A percentile compares a stretch with the other conserved stretches of the same genome.
Conservation (phyloP, 2,113 vertebrate species). For the Limnothrissa miodon region DNA sequence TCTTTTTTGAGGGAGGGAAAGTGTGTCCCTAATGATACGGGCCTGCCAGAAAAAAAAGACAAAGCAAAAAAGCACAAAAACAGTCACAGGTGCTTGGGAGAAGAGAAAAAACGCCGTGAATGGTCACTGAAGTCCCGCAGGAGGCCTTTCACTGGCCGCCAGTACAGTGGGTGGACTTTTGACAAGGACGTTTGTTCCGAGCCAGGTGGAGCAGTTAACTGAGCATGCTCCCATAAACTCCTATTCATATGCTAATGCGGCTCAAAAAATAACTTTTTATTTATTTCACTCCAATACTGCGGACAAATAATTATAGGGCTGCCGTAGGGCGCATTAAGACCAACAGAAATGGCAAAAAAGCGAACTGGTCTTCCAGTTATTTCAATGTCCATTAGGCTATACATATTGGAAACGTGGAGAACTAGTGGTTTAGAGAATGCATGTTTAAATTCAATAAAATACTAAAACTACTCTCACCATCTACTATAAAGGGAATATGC, state of each 20-base stretch:
- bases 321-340: constrained; percentile 42
- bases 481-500: not conserved
- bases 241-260: constrained; percentile 77
- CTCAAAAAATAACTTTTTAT: constrained; percentile 72
- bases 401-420: not conserved
- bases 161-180: constrained; percentile 77
- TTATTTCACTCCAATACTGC: constrained; percentile 42
- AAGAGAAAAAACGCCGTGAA: constrained; percentile 74
- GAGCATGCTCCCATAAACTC: constrained; percentile 74
- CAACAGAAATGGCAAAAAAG: constrained; percentile 32
- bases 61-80: constrained; percentile 74
- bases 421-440: not conserved
- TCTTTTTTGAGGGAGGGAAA: constrained; percentile 68
- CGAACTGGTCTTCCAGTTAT: not conserved
- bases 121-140: constrained; percentile 75
- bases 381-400: not conserved
- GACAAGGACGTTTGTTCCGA: constrained; percentile 75
- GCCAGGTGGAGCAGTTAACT: constrained; percentile 78
- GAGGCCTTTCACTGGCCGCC: constrained; percentile 78
- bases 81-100: constrained; percentile 80
- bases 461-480: not conserved
- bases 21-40: constrained; percentile 79
- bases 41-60: constrained; percentile 77
- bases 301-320: constrained; percentile 50
- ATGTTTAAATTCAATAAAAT: not conserved